These are phyloP conservation scores for Corticium candelabrum DNA, from an alignment of 37 sponge, comb jelly and placozoan genomes.

Conservation along the genomic window DNA sequence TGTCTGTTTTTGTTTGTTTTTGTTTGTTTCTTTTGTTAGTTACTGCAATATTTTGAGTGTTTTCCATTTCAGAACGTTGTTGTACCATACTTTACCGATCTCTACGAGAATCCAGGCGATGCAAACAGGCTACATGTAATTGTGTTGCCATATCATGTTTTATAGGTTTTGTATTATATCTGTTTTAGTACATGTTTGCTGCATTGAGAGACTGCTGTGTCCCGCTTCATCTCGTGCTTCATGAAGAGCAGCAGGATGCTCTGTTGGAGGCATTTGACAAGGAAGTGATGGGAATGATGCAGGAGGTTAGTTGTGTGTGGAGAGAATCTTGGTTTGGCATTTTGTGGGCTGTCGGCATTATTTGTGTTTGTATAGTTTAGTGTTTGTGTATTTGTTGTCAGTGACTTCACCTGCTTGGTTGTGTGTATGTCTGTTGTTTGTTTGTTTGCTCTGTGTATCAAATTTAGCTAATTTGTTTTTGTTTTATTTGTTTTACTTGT, in stretches of 20 bases:
- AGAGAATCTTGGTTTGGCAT: too few relatives aligned
- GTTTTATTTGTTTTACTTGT: too few relatives aligned
- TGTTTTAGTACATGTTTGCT: constrained; percentile 84
- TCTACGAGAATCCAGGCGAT: constrained; percentile 56
- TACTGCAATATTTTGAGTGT: too few relatives aligned
- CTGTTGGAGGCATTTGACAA: constrained; percentile 52
- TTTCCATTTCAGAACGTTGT: constrained; percentile 62
- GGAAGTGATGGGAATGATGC: constrained; percentile 28
- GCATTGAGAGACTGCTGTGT: constrained; percentile 77
- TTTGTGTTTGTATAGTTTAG: too few relatives aligned
- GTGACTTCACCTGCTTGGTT: too few relatives aligned
- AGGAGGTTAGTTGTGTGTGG: too few relatives aligned
- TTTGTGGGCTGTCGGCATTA: too few relatives aligned
- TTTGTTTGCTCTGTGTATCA: too few relatives aligned
- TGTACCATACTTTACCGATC: constrained; percentile 64
- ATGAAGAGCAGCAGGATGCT: constrained; percentile 29
- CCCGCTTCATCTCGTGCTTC: constrained; percentile 30
- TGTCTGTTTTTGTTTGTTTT: background rate
- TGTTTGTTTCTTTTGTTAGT: constrained; percentile 1
- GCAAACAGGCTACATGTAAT: constrained; percentile 71
- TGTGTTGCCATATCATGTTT: background rate
- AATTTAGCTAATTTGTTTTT: too few relatives aligned
- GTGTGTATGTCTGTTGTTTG: too few relatives aligned
- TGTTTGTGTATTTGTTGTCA: too few relatives aligned
- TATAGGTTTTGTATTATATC: background rate